These are phyloP conservation scores for Orius insidiosus DNA, from an alignment of 1,140 invertebrate species.

Conservation along the genomic window DNA sequence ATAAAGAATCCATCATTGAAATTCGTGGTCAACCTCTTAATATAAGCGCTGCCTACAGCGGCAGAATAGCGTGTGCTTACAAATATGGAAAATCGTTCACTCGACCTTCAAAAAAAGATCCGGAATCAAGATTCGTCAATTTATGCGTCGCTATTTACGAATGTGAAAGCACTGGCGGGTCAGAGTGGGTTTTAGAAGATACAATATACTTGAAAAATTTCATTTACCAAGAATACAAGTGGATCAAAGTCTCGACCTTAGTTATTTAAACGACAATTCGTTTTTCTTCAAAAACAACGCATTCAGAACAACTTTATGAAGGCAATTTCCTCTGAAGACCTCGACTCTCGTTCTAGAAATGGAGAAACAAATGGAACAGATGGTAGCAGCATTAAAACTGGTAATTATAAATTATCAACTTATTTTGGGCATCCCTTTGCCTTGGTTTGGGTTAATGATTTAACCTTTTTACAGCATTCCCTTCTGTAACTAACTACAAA, in stretches of 20 bases:
- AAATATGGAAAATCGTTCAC: conserved; percentile 78
- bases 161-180: conserved; percentile 91
- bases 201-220: conserved; percentile 78
- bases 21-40: conserved; percentile 75
- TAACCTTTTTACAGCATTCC: conserved; percentile 5
- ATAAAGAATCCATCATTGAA: conserved; percentile 69
- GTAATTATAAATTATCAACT: conserved; percentile 6
- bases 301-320: conserved; percentile 22
- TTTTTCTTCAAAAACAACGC: conserved; percentile 34
- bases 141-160: conserved; percentile 95
- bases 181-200: conserved; percentile 95
- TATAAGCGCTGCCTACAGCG: conserved; percentile 92
- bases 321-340: conserved; percentile 22
- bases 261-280: conserved; percentile 64
- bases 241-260: conserved; percentile 63
- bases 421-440: not conserved
- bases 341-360: conserved; percentile 20
- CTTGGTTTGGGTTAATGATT: not conserved
- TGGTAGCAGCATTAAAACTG: conserved; percentile 21
- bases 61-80: conserved; percentile 90
- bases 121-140: conserved; percentile 76
- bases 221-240: conserved; percentile 63
- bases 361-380: conserved; percentile 17
- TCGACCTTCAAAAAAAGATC: conserved; percentile 53
- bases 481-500: conserved; percentile 7